These are phyloP conservation scores for Eudorcas thomsonii DNA, from an alignment of 2,113 vertebrate species.

Conservation along the genomic window DNA sequence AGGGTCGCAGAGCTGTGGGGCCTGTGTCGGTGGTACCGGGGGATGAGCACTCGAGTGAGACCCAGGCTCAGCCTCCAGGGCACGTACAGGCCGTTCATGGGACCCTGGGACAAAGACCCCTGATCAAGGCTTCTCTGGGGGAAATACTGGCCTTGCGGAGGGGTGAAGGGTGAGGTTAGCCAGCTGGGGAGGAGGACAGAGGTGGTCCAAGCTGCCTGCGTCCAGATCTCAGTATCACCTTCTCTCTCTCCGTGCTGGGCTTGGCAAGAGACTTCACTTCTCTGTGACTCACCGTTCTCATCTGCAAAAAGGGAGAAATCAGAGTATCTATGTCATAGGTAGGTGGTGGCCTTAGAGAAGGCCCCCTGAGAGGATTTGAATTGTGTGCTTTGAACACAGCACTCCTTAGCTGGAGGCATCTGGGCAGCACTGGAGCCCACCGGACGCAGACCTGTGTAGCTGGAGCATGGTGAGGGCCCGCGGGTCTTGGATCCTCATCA, in stretches of 20 bases:
- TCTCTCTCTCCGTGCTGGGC: background rate
- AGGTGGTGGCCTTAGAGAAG: background rate
- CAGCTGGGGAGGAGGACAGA: background rate
- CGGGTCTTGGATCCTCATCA: rapidly evolving
- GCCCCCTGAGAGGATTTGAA: background rate
- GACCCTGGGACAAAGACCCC: background rate
- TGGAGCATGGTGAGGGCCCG: rapidly evolving
- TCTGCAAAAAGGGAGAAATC: too few species aligned
- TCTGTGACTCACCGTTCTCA: rapidly evolving
- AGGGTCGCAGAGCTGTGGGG: background rate
- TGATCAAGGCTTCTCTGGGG: background rate
- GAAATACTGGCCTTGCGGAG: background rate
- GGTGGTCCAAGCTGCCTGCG: background rate
- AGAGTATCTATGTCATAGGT: rapidly evolving
- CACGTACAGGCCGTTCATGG: background rate
- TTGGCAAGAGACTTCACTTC: background rate
- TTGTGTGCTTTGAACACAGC: background rate
- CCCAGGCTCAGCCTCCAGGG: background rate
- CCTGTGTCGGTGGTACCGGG: rapidly evolving
- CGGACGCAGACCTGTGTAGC: background rate
- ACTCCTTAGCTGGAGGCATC: background rate
- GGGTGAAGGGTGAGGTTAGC: background rate
- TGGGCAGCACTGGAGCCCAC: rapidly evolving
- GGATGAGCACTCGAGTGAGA: rapidly evolving
- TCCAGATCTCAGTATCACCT: background rate